A percentile compares a stretch with the other conserved stretches of the same genome.
Conservation (phyloP, 30 jellyfish, hydroid and myxozoan genomes). For the Mastigias papua region DNA sequence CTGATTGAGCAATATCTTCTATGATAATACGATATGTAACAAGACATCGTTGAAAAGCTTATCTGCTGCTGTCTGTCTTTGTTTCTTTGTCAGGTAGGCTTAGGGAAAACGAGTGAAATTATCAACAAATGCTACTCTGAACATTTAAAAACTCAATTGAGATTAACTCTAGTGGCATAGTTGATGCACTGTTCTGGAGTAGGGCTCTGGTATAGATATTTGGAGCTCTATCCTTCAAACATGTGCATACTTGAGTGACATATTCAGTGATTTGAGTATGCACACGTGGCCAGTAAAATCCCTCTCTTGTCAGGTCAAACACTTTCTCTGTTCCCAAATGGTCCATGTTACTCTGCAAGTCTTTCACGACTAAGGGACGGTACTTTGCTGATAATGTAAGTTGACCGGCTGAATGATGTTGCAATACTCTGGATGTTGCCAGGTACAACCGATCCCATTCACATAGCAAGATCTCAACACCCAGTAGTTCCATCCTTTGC, state of each 20-base stretch:
- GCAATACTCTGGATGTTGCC: background rate
- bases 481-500: background rate
- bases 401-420: constrained; percentile 17
- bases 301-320: constrained; percentile 18
- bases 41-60: constrained; percentile 8
- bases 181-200: constrained; percentile 47
- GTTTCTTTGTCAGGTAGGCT: constrained; percentile 46
- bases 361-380: constrained; percentile 9
- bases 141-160: constrained; percentile 41
- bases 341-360: constrained; percentile 52
- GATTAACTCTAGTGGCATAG: constrained; percentile 49
- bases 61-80: background rate
- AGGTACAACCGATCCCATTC: constrained; percentile 28
- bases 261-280: constrained; percentile 6
- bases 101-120: constrained; percentile 41
- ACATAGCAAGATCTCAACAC: background rate
- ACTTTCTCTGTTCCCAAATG: constrained; percentile 65
- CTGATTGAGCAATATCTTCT: constrained; percentile 26
- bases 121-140: constrained; percentile 24
- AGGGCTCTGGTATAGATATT: constrained; percentile 38
- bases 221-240: constrained; percentile 43
- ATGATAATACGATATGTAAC: constrained; percentile 31
- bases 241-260: constrained; percentile 32
- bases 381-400: constrained; percentile 21
- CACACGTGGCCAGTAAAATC: constrained; percentile 71